phyloP scores from a whole-genome alignment of 2,888 invertebrate species.

The Troides helena region DNA sequence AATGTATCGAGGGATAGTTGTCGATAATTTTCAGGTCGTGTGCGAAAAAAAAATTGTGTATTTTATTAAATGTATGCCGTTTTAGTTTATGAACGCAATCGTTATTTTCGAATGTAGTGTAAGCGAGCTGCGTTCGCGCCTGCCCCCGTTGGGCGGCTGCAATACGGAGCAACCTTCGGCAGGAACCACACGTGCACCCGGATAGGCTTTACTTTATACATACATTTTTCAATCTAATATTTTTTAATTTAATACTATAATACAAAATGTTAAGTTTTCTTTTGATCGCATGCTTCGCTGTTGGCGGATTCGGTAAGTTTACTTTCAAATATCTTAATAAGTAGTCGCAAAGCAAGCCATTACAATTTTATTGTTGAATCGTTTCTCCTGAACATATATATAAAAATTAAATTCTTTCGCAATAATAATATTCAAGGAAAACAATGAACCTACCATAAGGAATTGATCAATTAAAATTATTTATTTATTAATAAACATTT shows the following conservation, averaged over 20 bases:
- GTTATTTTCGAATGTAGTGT: slow-evolving; percentile 31
- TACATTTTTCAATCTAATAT: slow-evolving; percentile 36
- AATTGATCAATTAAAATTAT: neutral
- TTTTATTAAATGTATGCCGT: slow-evolving; percentile 20
- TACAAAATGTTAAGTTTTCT: slow-evolving; percentile 61
- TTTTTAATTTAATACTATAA: neutral
- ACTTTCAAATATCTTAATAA: slow-evolving; percentile 1
- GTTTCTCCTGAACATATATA: too few relatives aligned
- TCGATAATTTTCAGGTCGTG: neutral
- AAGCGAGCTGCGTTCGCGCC: slow-evolving; percentile 39
- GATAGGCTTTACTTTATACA: slow-evolving; percentile 39
- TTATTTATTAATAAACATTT: neutral
- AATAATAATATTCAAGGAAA: neutral
- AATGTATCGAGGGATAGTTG: too few relatives aligned
- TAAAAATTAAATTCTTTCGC: neutral
- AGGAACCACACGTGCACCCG: slow-evolving; percentile 64
- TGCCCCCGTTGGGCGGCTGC: slow-evolving; percentile 48
- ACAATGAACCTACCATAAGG: neutral
- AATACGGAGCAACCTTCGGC: slow-evolving; percentile 66
- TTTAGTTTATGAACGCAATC: slow-evolving; percentile 28
- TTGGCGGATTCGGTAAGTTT: slow-evolving; percentile 64
- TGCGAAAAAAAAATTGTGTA: slow-evolving; percentile 10
- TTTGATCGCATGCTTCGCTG: slow-evolving; percentile 50
- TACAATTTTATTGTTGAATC: neutral
- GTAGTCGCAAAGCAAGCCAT: neutral